Evolutionary conservation across 2,113 vertebrate genomes (phyloP).

Genomic region (Myotis brandtii): DNA sequence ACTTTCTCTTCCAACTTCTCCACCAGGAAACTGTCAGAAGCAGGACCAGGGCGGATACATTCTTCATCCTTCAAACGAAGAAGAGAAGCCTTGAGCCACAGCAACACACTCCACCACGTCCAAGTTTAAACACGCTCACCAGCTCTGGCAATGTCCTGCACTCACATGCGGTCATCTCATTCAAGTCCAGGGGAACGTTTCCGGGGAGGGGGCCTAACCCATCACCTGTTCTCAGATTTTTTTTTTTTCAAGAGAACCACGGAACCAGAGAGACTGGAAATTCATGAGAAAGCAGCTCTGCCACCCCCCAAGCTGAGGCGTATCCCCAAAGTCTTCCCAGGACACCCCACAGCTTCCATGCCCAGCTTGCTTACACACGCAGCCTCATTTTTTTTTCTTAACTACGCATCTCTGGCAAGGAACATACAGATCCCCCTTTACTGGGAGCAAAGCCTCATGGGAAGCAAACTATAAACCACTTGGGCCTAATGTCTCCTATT

Average conservation of each 20-base stretch:
- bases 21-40: conserved; percentile 97
- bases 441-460: background rate
- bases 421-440: background rate
- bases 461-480: background rate
- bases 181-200: background rate
- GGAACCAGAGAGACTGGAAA: background rate
- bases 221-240: background rate
- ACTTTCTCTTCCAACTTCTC: conserved; percentile 97
- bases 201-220: accelerated
- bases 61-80: conserved; percentile 92
- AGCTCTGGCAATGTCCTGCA: background rate
- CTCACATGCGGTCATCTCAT: background rate
- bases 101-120: background rate
- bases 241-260: background rate
- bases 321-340: background rate
- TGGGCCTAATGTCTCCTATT: background rate
- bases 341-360: accelerated
- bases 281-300: background rate
- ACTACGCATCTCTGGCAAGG: background rate
- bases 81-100: background rate
- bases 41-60: conserved; percentile 94
- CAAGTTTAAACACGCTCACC: background rate
- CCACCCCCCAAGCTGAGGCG: too few species aligned
- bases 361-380: background rate
- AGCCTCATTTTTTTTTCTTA: background rate